Evolutionary conservation across 2,797 vertebrate genomes (phyloP).

Genomic region (Neostethus bicornis): DNA sequence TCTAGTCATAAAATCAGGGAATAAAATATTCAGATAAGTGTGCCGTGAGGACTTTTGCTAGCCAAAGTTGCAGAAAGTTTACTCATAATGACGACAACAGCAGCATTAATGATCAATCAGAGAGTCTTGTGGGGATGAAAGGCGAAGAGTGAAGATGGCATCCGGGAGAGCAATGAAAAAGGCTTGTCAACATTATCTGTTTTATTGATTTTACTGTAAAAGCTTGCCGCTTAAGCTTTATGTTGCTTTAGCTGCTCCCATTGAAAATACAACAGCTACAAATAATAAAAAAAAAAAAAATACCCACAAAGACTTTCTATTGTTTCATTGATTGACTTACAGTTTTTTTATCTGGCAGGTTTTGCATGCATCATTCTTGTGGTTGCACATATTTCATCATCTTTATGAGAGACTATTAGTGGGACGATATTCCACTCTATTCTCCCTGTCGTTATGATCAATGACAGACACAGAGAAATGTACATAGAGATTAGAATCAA

Average conservation of each 20-base stretch:
- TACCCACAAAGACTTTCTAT: conserved; percentile 61
- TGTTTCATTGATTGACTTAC: conserved; percentile 38
- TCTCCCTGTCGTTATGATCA: conserved; percentile 28
- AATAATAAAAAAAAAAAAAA: conserved; percentile 69
- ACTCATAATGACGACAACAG: conserved; percentile 31
- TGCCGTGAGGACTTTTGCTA: conserved; percentile 6
- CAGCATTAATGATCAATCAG: conserved; percentile 52
- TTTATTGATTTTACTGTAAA: conserved; percentile 87
- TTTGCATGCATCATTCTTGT: conserved; percentile 54
- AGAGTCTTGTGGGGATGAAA: conserved; percentile 47
- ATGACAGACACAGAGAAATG: conserved; percentile 13
- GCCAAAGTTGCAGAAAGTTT: conserved; percentile 14
- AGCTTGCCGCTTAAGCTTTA: conserved; percentile 81
- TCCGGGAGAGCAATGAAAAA: conserved; percentile 76
- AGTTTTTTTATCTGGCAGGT: conserved; percentile 33
- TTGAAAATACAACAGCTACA: conserved; percentile 79
- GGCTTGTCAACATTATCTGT: conserved; percentile 85
- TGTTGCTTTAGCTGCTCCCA: conserved; percentile 76
- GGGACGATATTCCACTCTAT: conserved; percentile 27
- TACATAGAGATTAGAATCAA: background rate
- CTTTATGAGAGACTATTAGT: conserved; percentile 59
- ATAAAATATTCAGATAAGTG: conserved; percentile 2
- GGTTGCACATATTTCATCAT: conserved; percentile 53
- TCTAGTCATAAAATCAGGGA: conserved; percentile 13
- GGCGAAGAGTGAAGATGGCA: conserved; percentile 31